These are phyloP conservation scores for Hyles euphorbiae DNA, from an alignment of 1,140 invertebrate genomes.

Conservation along the genomic window DNA sequence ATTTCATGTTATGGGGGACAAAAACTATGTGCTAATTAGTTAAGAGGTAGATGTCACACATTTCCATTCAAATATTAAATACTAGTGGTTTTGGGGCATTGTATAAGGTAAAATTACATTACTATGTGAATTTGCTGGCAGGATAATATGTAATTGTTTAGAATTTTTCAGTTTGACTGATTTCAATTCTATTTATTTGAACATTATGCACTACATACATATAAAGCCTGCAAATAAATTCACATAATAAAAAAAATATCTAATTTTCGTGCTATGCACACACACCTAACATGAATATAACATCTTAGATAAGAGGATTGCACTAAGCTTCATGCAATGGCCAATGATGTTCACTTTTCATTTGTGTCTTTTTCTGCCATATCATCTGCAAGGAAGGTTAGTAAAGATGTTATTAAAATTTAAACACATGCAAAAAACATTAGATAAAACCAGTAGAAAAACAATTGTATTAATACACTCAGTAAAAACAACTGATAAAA, in stretches of 20 bases:
- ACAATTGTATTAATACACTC: too few species aligned
- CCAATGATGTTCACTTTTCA: conserved; percentile 29
- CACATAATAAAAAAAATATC: neutral
- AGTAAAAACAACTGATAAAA: neutral
- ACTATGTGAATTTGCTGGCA: neutral
- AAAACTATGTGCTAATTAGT: neutral
- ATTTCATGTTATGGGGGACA: too few species aligned
- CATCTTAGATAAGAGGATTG: conserved; percentile 4
- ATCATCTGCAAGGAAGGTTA: conserved; percentile 25
- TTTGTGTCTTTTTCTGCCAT: conserved; percentile 15
- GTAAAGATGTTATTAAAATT: conserved; percentile 13
- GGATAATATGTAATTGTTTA: neutral
- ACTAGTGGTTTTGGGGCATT: conserved; percentile 1
- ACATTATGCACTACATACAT: too few species aligned
- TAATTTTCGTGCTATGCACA: conserved; percentile 13
- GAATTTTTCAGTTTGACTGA: neutral
- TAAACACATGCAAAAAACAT: conserved; percentile 10
- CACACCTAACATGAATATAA: conserved; percentile 16
- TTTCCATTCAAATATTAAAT: neutral
- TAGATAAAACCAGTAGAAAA: neutral
- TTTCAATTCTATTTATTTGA: too few species aligned
- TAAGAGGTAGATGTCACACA: conserved; percentile 1
- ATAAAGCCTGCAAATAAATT: neutral
- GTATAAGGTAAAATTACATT: neutral
- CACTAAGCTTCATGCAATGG: conserved; percentile 13